Base-by-base conservation (phyloP, 2,888 invertebrate genomes). In the Meteorus cinctellus region DNA sequence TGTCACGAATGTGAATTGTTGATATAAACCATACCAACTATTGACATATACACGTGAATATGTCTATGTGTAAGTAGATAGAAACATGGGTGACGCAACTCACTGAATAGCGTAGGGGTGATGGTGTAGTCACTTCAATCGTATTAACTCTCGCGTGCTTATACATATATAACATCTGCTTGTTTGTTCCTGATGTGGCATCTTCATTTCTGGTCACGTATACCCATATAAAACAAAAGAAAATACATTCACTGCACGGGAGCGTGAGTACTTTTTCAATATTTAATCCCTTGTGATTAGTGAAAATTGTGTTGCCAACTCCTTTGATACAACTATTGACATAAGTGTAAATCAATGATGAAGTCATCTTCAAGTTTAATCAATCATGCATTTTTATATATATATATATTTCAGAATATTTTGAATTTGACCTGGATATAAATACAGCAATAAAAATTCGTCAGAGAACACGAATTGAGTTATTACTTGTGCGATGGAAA, bases 271-370 rank as follows among this genome's bases (percentile, higher is more conserved):
- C 85, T 82, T 81, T 79, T 82, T 89, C 82, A 89, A 89, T 89
- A 88, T 89, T 89, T 89, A 89, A 89, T 89, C 86, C 85, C 87
- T 89, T 88, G 89, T 89, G 89, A 89, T 88, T 84, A 86, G 82
- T 67, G 72, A 83, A 84, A 76, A 83, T 82, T 82, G 81, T 82
- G 72, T 76, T 78, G 8, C 82, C 81, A 84, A 89, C 89, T 88
- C 88, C 89, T 87, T 34, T 4, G 0, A 6, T 8, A 86, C 87
- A 87, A 87, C 88, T 88, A 89, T 88, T 87, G 88, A 85, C 86
- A 86, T 86, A 2, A 12, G 2, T 8, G 12, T 12, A 10, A 41
- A 41, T 41, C 41, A 41, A 12, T 12, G 8, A 41, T 10, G 5
- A 8, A 34, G 41, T 2, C 12, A 8, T 1, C 6, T 41, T 8